phyloP scores from a whole-genome alignment of 2,888 invertebrate genomes.

The Lamellibrachia columna region DNA sequence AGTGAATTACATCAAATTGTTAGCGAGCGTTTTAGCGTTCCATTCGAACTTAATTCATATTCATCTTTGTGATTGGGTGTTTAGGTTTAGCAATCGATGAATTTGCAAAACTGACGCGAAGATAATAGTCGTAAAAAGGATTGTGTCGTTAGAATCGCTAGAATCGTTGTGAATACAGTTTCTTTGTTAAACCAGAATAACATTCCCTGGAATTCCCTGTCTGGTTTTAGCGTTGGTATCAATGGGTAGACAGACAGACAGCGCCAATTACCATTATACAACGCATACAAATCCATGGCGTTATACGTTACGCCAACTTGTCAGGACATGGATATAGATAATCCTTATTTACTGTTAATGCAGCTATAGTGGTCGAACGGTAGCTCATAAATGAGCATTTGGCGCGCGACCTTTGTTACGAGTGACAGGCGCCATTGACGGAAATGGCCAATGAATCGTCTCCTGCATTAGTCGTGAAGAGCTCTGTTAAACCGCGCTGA shows the following conservation, averaged over 20 bases:
- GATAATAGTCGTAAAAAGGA: too few species aligned
- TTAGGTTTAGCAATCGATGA: too few species aligned
- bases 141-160: too few species aligned
- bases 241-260: neutral
- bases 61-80: too few species aligned
- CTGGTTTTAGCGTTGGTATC: too few species aligned
- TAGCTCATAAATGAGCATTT: neutral
- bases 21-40: neutral
- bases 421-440: neutral
- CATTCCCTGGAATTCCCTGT: too few species aligned
- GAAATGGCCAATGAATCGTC: neutral
- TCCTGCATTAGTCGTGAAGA: neutral
- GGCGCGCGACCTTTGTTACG: neutral
- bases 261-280: neutral
- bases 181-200: too few species aligned
- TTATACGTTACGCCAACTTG: neutral
- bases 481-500: neutral
- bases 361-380: neutral
- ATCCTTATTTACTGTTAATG: conserved; percentile 4
- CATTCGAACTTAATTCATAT: too few species aligned
- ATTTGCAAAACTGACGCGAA: too few species aligned
- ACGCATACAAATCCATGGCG: neutral
- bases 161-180: too few species aligned
- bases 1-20: neutral
- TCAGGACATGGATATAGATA: neutral